phyloP scores from a whole-genome alignment of 1,140 invertebrate genomes.

The Anoplolepis gracilipes region DNA sequence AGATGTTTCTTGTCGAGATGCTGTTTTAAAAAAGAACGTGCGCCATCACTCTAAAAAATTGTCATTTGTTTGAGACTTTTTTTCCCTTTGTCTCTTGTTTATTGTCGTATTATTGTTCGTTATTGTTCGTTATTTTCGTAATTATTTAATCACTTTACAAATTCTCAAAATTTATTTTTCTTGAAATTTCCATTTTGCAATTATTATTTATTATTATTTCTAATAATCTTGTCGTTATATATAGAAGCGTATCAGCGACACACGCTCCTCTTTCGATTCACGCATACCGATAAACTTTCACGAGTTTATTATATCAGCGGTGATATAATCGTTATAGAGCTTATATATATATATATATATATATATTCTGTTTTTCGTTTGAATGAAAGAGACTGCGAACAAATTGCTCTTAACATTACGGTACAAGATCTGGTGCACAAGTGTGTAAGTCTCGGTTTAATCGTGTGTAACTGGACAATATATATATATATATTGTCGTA shows the following conservation, averaged over 20 bases:
- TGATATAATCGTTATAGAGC: not conserved
- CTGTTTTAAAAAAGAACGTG: not conserved
- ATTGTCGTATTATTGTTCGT: constrained; percentile 72
- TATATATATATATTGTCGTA: not conserved
- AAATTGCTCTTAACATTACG: constrained; percentile 79
- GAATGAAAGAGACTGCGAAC: constrained; percentile 71
- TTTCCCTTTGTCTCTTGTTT: constrained; percentile 45
- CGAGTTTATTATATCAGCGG: not conserved
- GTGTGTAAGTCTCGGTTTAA: not conserved
- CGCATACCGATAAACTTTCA: not conserved
- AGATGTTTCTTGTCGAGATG: not conserved
- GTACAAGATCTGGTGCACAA: constrained; percentile 70
- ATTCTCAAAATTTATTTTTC: not conserved
- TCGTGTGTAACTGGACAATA: not conserved
- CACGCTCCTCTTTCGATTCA: not conserved
- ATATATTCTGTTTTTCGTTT: constrained; percentile 29
- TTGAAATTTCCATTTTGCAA: not conserved
- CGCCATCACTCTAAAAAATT: not conserved
- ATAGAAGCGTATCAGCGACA: not conserved
- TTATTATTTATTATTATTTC: constrained; percentile 18
- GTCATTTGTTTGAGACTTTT: constrained; percentile 45
- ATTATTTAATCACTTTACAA: not conserved
- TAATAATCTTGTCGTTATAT: constrained; percentile 9
- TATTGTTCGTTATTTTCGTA: no score
- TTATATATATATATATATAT: not conserved